Conservation (phyloP, 2,888 invertebrate genomes). For the Poecilus cupreus region DNA sequence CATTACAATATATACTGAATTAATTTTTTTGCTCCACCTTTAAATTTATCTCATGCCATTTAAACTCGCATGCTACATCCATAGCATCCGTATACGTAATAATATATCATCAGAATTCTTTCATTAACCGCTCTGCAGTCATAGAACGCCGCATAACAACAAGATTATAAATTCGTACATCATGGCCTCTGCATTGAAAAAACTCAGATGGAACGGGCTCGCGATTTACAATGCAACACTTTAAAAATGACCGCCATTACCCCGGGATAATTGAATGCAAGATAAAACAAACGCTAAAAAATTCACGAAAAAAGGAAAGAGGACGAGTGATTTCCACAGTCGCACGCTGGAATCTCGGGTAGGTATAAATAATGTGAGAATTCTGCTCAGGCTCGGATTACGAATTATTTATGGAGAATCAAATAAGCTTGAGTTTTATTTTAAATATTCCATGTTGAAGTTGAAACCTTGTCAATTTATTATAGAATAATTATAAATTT, state of each 20-base stretch:
- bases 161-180: constrained; percentile 33
- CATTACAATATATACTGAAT: background rate
- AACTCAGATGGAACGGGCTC: background rate
- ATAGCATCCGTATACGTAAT: background rate
- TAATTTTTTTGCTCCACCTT: background rate
- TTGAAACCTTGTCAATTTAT: too few species aligned
- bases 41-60: constrained; percentile 24
- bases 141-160: background rate
- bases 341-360: too few species aligned
- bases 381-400: too few species aligned
- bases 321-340: background rate
- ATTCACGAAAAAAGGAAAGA: background rate
- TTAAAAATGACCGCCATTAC: constrained; percentile 39
- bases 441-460: too few species aligned
- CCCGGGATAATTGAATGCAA: constrained; percentile 31
- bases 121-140: background rate
- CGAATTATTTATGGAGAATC: too few species aligned
- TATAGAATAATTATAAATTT: too few species aligned
- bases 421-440: too few species aligned
- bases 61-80: background rate
- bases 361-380: too few species aligned
- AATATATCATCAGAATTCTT: constrained; percentile 31
- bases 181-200: background rate
- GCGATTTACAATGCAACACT: constrained; percentile 24
- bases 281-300: constrained; percentile 34